Percentiles rank a stretch among this genome's conserved stretches.
phyloP scores from a whole-genome alignment of 2,113 vertebrate species.

The Octodon degus region DNA sequence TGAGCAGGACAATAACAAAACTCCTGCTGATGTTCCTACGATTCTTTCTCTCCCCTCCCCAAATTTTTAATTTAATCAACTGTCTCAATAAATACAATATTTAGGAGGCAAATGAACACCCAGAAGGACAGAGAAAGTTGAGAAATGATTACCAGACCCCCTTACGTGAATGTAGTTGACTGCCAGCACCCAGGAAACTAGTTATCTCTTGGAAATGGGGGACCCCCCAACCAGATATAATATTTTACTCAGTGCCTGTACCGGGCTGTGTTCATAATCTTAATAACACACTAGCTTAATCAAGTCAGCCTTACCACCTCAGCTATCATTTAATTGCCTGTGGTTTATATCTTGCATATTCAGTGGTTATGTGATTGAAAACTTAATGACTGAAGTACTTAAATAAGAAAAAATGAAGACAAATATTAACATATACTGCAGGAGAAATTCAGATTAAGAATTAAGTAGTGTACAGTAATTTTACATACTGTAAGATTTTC shows the following conservation, averaged over 20 bases:
- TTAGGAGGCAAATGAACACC: not conserved
- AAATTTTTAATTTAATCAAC: not conserved
- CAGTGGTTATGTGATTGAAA: conserved; percentile 81
- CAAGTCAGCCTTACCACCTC: conserved; percentile 78
- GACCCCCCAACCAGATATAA: not conserved
- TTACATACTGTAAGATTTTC: conserved; percentile 73
- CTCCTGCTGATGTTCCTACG: not conserved
- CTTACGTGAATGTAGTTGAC: not conserved
- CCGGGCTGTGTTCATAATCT: conserved; percentile 69
- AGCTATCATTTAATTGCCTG: conserved; percentile 83
- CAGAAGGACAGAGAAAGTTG: not conserved
- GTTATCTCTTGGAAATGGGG: not conserved
- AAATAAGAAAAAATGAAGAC: conserved; percentile 73
- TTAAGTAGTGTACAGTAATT: conserved; percentile 63
- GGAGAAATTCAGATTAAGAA: conserved; percentile 79
- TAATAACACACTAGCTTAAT: conserved; percentile 80
- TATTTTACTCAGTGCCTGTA: not conserved
- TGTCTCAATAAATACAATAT: not conserved
- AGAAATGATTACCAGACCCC: not conserved
- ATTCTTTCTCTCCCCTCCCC: not conserved
- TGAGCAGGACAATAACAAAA: not conserved
- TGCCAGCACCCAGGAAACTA: not conserved
- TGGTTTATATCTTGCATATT: conserved; percentile 83
- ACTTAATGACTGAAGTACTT: conserved; percentile 80
- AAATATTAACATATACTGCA: conserved; percentile 82